Evolutionary conservation across 2,888 invertebrate species (phyloP), one percentile per base, ranked within the genome.

Genomic region (Pachliopta kotzebuea): DNA sequence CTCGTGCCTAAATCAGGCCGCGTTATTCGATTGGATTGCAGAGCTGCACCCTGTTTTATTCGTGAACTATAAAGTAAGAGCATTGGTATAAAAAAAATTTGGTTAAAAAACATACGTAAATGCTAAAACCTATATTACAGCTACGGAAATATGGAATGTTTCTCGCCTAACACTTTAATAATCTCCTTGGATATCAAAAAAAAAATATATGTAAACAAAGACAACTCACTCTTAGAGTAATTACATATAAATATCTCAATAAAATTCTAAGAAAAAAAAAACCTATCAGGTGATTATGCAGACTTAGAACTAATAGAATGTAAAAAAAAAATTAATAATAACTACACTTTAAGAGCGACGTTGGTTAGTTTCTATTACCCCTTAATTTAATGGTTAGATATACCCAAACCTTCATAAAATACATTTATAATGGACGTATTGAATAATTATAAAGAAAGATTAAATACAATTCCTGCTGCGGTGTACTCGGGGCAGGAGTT

Each of bases 21-120:
- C 20, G 20, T 24, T 26, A 53, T 37, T 20, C 14, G 18, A 29
- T 17, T 9, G 29, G 20, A 24, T 64, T 50, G 45, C 65, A 70
- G 65, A 74, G 73, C 75, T 77, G 78, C 80, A 74, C 74, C 77
- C 75, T 72, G 72, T 74, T 70, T 76, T 61, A 66, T 45, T 68
- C 66, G 79, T 77, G 79, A 76, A 81, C 76, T 83, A 84, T 75
- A 81, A 78, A 74, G 78, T 85, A 85, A 86, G 83, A 86, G 84
- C 90, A 90, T 90, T 90, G 90, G 90, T 90, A 90, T 90, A 81
- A 83, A 84, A 85, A 81, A 78, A 89, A 89, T 89, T 90, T 90
- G 89, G 90, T 89, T 88, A 88, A 81, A 81, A 81, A 83, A 81
- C 70, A 69, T 77, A 37, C 72, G 80, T 85, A 86, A 83, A 85